Conservation (phyloP, 1,140 invertebrate genomes). For the Pteromalus puparum region DNA sequence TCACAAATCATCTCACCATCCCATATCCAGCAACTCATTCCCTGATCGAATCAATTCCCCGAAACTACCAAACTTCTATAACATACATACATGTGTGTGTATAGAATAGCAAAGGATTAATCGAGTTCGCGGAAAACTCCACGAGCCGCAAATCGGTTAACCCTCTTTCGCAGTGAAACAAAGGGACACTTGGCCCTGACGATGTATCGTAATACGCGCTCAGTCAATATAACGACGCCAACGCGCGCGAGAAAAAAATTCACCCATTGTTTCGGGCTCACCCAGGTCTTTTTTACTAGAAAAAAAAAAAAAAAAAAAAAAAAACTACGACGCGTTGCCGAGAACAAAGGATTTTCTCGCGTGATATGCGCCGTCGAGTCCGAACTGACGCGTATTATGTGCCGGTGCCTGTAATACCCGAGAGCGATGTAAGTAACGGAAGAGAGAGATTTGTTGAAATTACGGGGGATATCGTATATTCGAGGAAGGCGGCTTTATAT, state of each 20-base stretch:
- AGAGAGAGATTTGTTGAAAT: constrained; percentile 1
- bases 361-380: no score
- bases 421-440: not conserved
- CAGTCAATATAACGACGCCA: constrained; percentile 3
- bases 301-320: not conserved
- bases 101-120: not conserved
- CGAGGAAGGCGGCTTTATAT: not conserved
- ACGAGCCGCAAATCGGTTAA: not conserved
- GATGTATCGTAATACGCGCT: not conserved
- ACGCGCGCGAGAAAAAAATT: not conserved
- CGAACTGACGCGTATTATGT: no score
- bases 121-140: no score
- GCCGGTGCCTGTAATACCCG: not conserved
- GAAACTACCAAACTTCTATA: not conserved
- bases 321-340: not conserved
- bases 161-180: not conserved
- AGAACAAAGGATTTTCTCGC: no score
- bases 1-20: no score
- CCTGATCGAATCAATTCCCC: no score
- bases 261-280: not conserved
- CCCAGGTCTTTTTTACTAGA: not conserved
- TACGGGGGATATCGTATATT: not conserved
- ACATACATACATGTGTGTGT: not conserved
- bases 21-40: no score
- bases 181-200: not conserved